Base-by-base conservation (phyloP, 30 jellyfish, hydroid and myxozoan genomes). In the Aurelia aurita region DNA sequence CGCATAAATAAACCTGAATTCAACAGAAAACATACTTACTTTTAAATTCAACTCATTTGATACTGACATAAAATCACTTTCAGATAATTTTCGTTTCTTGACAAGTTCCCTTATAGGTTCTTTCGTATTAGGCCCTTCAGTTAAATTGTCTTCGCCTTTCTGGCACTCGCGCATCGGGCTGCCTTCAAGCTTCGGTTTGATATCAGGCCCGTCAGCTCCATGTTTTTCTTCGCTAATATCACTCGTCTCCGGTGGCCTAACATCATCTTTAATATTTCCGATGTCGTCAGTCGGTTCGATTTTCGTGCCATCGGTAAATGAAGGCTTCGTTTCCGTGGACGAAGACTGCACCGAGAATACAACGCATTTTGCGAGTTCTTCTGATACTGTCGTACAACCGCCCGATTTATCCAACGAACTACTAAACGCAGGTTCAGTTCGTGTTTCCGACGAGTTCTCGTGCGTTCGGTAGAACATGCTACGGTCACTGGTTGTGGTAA, bases 351-450 rank as follows among this genome's bases (percentile, higher is more conserved):
- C 93, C 9, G 93, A 54, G 12, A 80, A 35, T 14, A 63, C 75
- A 22, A 66, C 85, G 53, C 61, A 69, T 71, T 74, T 59, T 13
- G 93, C 93, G 23, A 83, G 72, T 32, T 83, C 93, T 44, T 46
- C 93, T n/a, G 93, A 83, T 3, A 83, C 93, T 66, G 61, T 70
- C 74, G 61, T 20, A 22, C 86, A 83, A 23, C 82, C 49, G 21
- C 85, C 81, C 46, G 75, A 59, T 27, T 70, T 58, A 28, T 58
- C 85, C 22, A 80, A 26, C 58, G 57, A 5, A 12, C 43, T 32
- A 0, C n/a, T 27, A 10, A 13, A 68, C 23, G 62, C 13, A 2
- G 45, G 0, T 21, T 19, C 25, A 55, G 25, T n/a, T 55, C 29
- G 25, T 19, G 14, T 22, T 12, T 55, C 67, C 67, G 67, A 19